A percentile compares a stretch with the other conserved stretches of the same genome.
Conservation (phyloP, 1,140 invertebrate species). For the Galendromus occidentalis region DNA sequence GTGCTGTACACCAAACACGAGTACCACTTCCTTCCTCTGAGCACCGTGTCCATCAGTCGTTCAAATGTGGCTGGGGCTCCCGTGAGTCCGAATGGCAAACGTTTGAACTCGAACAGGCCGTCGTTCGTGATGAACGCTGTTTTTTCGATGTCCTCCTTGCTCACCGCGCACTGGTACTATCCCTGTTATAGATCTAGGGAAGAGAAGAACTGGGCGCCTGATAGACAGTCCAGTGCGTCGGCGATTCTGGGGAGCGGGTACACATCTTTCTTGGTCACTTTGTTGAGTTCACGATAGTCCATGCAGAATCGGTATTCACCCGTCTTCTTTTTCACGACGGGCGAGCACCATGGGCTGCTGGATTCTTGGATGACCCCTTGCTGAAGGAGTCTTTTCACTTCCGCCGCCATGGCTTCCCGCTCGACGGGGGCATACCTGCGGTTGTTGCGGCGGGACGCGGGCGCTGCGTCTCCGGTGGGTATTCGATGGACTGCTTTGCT, state of each 20-base stretch:
- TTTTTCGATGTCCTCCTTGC: constrained; percentile 15
- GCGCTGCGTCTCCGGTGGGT: constrained; percentile 20
- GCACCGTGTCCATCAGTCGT: constrained; percentile 28
- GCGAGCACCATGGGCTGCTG: constrained; percentile 2
- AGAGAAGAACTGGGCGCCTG: constrained; percentile 21
- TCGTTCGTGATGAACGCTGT: no score
- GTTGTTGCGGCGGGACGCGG: constrained; percentile 12
- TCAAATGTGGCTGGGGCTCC: constrained; percentile 33
- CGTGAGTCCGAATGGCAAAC: constrained; percentile 31
- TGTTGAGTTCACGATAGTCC: constrained; percentile 30
- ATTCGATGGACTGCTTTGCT: constrained; percentile 21
- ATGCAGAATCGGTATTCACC: constrained; percentile 29
- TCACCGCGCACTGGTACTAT: constrained; percentile 25
- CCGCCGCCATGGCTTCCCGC: constrained; percentile 10
- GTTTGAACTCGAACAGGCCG: constrained; percentile 26
- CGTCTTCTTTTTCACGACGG: constrained; percentile 29
- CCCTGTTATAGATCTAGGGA: constrained; percentile 24
- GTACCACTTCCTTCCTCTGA: no score
- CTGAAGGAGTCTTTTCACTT: constrained; percentile 13
- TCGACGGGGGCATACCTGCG: constrained; percentile 12
- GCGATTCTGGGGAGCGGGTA: constrained; percentile 27
- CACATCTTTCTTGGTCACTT: constrained; percentile 22
- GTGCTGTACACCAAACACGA: no score
- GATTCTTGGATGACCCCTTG: constrained; percentile 7
- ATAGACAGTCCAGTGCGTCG: constrained; percentile 22